Evolutionary conservation across 2,113 vertebrate species (phyloP).

Genomic region (Rhizomys pruinosus): DNA sequence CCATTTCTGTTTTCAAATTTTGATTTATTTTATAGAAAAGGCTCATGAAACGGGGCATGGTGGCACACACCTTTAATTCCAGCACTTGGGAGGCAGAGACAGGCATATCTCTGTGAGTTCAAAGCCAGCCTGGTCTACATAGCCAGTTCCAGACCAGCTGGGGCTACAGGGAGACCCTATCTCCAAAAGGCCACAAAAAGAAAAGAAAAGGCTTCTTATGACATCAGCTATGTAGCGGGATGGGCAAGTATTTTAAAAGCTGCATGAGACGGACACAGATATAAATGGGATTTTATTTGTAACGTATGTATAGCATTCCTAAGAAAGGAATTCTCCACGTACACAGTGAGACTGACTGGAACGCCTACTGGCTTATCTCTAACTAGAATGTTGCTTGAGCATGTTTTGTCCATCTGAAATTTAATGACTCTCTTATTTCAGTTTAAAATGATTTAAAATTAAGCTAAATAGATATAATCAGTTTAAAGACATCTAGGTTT

Average conservation of each 20-base stretch:
- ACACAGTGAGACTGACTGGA: background rate
- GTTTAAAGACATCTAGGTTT: constrained; percentile 25
- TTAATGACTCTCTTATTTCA: constrained; percentile 40
- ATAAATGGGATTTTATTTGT: constrained; percentile 67
- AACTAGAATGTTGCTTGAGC: constrained; percentile 38
- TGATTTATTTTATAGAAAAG: constrained; percentile 68
- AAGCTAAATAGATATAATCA: background rate
- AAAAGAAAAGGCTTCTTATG: background rate
- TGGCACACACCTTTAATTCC: no score
- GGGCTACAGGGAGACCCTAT: no score
- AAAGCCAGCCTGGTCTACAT: no score
- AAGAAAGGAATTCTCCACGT: constrained; percentile 48
- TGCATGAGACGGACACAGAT: constrained; percentile 61
- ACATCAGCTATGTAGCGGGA: constrained; percentile 44
- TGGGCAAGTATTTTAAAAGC: constrained; percentile 65
- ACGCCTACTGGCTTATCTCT: constrained; percentile 8
- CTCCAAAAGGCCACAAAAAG: no score
- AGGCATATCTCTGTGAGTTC: no score
- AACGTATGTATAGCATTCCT: constrained; percentile 40
- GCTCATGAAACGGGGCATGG: no score
- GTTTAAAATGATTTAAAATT: constrained; percentile 50
- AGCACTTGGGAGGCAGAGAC: no score
- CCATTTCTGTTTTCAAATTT: constrained; percentile 65
- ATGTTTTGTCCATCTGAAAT: constrained; percentile 41
- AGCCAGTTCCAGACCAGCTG: no score